Evolutionary conservation across 1,140 invertebrate genomes (phyloP).

Genomic region (Nautilus pompilius): DNA sequence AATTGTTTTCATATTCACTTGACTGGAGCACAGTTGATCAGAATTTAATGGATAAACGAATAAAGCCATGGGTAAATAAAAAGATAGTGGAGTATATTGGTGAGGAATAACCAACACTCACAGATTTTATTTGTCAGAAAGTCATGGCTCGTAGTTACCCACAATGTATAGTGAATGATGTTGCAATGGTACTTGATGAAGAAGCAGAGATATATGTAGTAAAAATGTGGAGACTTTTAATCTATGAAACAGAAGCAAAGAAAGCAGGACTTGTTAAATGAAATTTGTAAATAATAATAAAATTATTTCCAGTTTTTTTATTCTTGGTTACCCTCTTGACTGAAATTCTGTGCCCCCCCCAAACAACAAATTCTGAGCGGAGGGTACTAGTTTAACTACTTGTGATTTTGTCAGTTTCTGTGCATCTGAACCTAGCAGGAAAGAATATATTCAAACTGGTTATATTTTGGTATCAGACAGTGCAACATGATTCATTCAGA

Average conservation of each 20-base stretch:
- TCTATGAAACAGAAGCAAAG: slow-evolving; percentile 99
- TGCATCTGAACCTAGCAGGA: no score
- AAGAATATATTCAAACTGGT: no score
- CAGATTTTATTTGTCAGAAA: slow-evolving; percentile 98
- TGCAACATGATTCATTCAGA: no score
- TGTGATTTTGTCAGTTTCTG: no score
- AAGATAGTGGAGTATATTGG: slow-evolving; percentile 99
- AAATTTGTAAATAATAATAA: no score
- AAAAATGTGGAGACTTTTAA: slow-evolving; percentile 98
- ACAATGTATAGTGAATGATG: slow-evolving; percentile 92
- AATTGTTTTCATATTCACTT: slow-evolving; percentile 89
- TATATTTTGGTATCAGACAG: no score
- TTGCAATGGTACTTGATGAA: slow-evolving; percentile 98
- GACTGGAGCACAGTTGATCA: slow-evolving; percentile 86
- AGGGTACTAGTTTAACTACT: no score
- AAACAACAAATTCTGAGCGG: no score
- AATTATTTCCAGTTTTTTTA: no score
- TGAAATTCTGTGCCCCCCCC: no score
- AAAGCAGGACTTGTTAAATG: slow-evolving; percentile 62
- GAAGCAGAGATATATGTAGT: slow-evolving; percentile 99
- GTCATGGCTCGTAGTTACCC: slow-evolving; percentile 88
- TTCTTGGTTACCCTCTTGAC: no score
- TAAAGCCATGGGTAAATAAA: slow-evolving; percentile 98
- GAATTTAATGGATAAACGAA: slow-evolving; percentile 91
- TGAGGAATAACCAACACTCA: slow-evolving; percentile 94